A percentile compares a stretch with the other conserved stretches of the same genome.
These are phyloP conservation scores for Aphelenchoides besseyi DNA, from an alignment of 1,140 invertebrate genomes.

Conservation along the genomic window DNA sequence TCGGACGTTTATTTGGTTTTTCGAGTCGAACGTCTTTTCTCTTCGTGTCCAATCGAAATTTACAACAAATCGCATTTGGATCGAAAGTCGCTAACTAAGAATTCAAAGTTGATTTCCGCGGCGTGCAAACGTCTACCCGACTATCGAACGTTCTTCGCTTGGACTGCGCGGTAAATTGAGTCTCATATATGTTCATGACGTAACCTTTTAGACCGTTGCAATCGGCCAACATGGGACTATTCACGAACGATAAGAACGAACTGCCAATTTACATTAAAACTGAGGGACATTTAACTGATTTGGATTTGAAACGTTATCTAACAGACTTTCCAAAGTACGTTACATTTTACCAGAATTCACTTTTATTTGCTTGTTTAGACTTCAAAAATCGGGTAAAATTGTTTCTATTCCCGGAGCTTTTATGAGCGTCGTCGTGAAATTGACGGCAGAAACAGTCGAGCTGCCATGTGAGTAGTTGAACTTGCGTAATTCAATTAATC, in stretches of 20 bases:
- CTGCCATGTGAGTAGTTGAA: conserved; percentile 33
- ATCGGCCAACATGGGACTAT: conserved; percentile 14
- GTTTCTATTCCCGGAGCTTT: conserved; percentile 30
- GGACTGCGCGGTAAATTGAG: conserved; percentile 39
- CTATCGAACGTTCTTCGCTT: conserved; percentile 42
- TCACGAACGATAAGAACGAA: conserved; percentile 1
- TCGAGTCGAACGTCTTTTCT: conserved; percentile 39
- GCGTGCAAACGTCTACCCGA: conserved; percentile 29
- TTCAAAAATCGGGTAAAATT: conserved; percentile 49
- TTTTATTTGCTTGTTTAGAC: conserved; percentile 26
- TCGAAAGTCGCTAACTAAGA: conserved; percentile 30
- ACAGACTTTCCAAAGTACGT: conserved; percentile 33
- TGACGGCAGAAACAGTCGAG: conserved; percentile 26
- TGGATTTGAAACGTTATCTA: conserved; percentile 41
- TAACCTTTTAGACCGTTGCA: conserved; percentile 23
- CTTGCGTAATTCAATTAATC: neutral
- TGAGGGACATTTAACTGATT: conserved; percentile 41
- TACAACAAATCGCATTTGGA: conserved; percentile 36
- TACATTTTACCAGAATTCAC: neutral
- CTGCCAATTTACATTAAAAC: conserved; percentile 38
- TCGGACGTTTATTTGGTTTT: conserved; percentile 37
- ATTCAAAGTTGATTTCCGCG: conserved; percentile 30
- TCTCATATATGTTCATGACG: conserved; percentile 16
- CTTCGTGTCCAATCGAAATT: conserved; percentile 38
- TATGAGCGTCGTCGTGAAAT: conserved; percentile 32